A percentile compares a stretch with the other conserved stretches of the same genome.
These are phyloP conservation scores for Eumacrocentrus americanus DNA, from an alignment of 2,888 invertebrate genomes.

Conservation along the genomic window DNA sequence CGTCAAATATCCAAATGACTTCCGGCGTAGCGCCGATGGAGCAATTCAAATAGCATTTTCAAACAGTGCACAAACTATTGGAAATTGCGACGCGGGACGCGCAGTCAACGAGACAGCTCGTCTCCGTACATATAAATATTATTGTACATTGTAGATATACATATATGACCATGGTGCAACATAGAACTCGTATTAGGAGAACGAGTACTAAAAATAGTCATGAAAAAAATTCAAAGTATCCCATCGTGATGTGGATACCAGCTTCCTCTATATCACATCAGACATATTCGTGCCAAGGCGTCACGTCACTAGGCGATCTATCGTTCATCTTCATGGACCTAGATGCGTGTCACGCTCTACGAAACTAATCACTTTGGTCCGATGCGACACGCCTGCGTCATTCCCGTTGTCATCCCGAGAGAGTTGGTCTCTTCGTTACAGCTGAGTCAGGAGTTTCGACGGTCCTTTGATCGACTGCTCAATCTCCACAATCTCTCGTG, in stretches of 20 bases:
- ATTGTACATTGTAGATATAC: too few relatives aligned
- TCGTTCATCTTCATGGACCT: constrained; percentile 13
- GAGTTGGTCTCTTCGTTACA: constrained; percentile 14
- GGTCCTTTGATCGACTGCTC: constrained; percentile 25
- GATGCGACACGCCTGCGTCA: constrained; percentile 7
- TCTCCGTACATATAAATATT: too few relatives aligned
- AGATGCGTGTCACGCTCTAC: constrained; percentile 20
- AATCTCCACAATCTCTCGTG: constrained; percentile 4
- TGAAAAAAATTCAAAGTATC: too few relatives aligned
- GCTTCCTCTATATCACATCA: too few relatives aligned
- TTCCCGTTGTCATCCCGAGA: constrained; percentile 10
- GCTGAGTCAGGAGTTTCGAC: constrained; percentile 24
- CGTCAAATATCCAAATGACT: constrained; percentile 22
- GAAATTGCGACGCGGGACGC: constrained; percentile 15
- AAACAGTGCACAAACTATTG: constrained; percentile 25
- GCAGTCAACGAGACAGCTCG: too few relatives aligned
- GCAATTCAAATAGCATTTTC: constrained; percentile 20
- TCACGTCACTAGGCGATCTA: constrained; percentile 1
- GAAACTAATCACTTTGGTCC: constrained; percentile 27
- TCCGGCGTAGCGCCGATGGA: constrained; percentile 9
- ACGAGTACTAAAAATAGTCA: too few relatives aligned
- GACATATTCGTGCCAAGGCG: not conserved
- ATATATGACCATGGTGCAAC: too few relatives aligned
- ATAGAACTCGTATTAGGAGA: too few relatives aligned
- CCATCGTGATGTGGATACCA: too few relatives aligned